These are phyloP conservation scores for Semnornis frantzii DNA, from an alignment of 2,113 vertebrate genomes.

Conservation along the genomic window DNA sequence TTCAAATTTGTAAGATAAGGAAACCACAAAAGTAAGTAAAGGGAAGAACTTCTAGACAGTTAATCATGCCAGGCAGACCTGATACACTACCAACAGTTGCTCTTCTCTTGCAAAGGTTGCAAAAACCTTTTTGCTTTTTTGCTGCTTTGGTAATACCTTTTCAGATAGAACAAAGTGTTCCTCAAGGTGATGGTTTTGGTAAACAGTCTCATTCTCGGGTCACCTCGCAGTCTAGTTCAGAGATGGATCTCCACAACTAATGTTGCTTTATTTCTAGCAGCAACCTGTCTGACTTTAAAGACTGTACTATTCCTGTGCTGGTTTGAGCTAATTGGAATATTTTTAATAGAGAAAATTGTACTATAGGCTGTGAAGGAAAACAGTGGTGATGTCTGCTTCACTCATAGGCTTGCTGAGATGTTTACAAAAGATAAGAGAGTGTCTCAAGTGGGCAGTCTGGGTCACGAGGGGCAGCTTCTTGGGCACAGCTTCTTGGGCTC, in stretches of 20 bases:
- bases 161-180: neutral
- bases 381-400: no score
- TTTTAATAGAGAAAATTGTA: no score
- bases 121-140: neutral
- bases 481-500: no score
- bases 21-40: neutral
- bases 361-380: no score
- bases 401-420: no score
- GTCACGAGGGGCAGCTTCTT: no score
- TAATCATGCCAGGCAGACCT: neutral
- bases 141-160: neutral
- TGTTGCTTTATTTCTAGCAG: neutral
- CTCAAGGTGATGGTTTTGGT: neutral
- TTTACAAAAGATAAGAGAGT: no score
- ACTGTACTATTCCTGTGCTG: neutral
- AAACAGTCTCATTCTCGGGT: neutral
- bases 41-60: neutral
- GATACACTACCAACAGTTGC: neutral
- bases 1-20: neutral
- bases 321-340: no score
- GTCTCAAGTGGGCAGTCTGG: no score
- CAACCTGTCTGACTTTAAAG: neutral
- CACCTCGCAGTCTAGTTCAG: neutral
- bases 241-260: neutral
- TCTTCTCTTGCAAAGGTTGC: neutral